These are phyloP conservation scores for Carpatolechia fugitivella DNA, from an alignment of 2,888 invertebrate species.

Conservation along the genomic window DNA sequence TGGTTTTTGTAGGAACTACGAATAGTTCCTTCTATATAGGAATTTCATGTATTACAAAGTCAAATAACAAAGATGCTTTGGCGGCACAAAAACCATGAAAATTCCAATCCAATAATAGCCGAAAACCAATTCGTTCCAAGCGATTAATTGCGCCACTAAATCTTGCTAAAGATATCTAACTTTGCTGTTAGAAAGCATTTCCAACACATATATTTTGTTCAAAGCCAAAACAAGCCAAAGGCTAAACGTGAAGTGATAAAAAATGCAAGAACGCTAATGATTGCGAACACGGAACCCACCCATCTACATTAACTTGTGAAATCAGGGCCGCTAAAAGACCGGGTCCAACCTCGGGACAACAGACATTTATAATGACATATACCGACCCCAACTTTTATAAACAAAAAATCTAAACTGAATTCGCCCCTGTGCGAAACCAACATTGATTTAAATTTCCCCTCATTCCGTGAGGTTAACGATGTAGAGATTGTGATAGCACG, in stretches of 20 bases:
- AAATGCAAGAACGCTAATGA: slow-evolving; percentile 49
- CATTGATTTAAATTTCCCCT: slow-evolving; percentile 15
- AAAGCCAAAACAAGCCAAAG: slow-evolving; percentile 38
- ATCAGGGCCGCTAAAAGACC: slow-evolving; percentile 7
- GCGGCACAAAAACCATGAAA: slow-evolving; percentile 1
- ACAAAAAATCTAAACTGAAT: not conserved
- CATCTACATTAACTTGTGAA: slow-evolving; percentile 38
- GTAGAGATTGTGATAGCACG: not conserved
- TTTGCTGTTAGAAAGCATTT: slow-evolving; percentile 28
- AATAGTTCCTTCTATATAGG: no score
- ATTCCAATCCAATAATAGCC: not conserved
- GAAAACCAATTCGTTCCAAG: slow-evolving; percentile 35
- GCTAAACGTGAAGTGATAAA: slow-evolving; percentile 51
- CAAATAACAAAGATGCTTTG: no score
- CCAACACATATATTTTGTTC: slow-evolving; percentile 39
- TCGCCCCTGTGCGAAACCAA: slow-evolving; percentile 5
- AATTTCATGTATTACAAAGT: no score
- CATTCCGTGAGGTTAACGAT: slow-evolving; percentile 11
- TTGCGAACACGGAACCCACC: slow-evolving; percentile 45
- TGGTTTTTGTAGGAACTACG: no score
- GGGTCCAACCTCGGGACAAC: not conserved
- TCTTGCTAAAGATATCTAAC: slow-evolving; percentile 36
- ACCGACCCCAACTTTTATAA: not conserved
- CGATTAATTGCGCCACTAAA: slow-evolving; percentile 51
- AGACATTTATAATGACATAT: not conserved